phyloP scores from a whole-genome alignment of 2,113 vertebrate genomes.

The Thinocorus orbignyianus region DNA sequence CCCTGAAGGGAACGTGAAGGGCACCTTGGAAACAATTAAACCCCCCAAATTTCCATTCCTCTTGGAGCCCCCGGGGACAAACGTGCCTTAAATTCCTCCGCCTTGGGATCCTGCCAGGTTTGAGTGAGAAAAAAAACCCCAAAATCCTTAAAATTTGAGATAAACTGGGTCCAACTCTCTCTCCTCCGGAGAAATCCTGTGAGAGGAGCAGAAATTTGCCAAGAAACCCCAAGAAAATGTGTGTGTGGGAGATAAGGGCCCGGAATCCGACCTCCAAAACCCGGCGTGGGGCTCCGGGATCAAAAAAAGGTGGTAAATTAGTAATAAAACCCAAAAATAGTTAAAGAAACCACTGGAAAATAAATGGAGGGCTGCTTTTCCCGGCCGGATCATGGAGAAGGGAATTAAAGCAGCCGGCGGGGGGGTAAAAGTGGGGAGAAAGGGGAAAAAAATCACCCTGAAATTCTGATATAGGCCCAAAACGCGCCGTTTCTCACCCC shows the following conservation, averaged over 20 bases:
- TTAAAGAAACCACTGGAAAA: background rate
- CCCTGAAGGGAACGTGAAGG: background rate
- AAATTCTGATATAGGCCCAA: background rate
- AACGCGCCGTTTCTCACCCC: background rate
- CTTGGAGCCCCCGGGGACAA: fast-evolving
- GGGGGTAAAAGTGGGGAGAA: background rate
- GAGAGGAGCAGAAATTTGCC: background rate
- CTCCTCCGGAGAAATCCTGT: fast-evolving
- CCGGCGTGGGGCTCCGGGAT: background rate
- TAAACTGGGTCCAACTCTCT: background rate
- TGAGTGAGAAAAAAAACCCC: background rate
- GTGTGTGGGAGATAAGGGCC: background rate
- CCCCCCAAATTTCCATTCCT: background rate
- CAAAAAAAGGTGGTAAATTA: background rate
- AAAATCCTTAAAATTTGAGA: background rate
- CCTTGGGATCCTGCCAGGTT: background rate
- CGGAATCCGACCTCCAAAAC: background rate
- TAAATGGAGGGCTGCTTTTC: no score
- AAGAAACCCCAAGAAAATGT: background rate
- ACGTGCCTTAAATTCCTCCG: background rate
- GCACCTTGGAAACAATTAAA: background rate
- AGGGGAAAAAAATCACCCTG: background rate
- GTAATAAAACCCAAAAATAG: fast-evolving
- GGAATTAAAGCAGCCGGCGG: background rate
- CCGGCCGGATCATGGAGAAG: no score